Base-by-base conservation (phyloP, 2,113 vertebrate genomes). In the Periophthalmodon schlosseri region DNA sequence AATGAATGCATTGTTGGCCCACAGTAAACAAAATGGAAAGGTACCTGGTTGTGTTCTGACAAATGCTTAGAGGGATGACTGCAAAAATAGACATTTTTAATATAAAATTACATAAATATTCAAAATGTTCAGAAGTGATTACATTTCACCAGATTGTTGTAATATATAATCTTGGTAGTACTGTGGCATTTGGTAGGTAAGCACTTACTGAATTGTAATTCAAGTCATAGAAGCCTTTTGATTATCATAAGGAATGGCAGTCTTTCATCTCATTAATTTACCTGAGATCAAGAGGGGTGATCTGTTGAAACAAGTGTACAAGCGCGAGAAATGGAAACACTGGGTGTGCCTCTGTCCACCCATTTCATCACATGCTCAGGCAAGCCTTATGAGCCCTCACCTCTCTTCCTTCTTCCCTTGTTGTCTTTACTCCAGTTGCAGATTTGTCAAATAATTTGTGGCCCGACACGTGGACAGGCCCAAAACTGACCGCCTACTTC, bases 301-400 rank as follows among this genome's bases (percentile, higher is more conserved):
- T 82, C 63, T 88, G 90, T 89, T 85, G 77, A 88, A 87, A 82
- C 90, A 88, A 79, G 78, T 77, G 87, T 83, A 74, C 76, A 85
- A 87, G 69, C 72, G 70, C 69, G 73, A 75, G 68, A 81, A 85
- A 86, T 86, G 81, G 86, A 71, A 82, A 72, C 83, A 80, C 79
- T 84, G 82, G 89, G 85, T 84, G 85, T 85, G 88, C 86, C 86
- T 70, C 82, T 90, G 91, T 91, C 89, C 89, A 68, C 57, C 64
- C 69, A 82, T 88, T 73, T 79, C 60, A 88, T 86, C 83, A 77
- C 89, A 90, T 76, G 90, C 83, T 85, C 80, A 83, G 89, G 90
- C 91, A 89, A 87, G 88, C 84, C 80, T 77, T 76, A 86, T 91
- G 87, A 50, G 73, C 84, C 76, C 70, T 79, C 66, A 57, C 61